Base-by-base conservation (phyloP, 2,888 invertebrate genomes). In the Lamproptera curius region DNA sequence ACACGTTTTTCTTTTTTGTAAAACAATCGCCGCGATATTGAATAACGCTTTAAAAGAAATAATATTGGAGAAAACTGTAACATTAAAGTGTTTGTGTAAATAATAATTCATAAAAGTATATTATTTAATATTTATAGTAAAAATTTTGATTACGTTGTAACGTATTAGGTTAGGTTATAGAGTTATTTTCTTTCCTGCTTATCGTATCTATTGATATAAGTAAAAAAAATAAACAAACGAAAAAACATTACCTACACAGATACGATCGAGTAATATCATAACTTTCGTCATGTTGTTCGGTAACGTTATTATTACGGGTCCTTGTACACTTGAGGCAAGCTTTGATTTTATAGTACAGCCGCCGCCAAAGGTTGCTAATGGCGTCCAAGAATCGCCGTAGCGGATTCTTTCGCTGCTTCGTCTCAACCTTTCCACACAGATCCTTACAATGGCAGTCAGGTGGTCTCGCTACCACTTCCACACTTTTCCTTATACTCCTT, bases 371-470 rank as follows among this genome's bases (percentile, higher is more conserved):
- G 11, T 53, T 48, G 14, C 44, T 41, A 11, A 65, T 45, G n/a
- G 54, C 52, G 14, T 55, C 51, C 0, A 63, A 14, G n/a, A 74
- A 60, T 20, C 69, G 57, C n/a, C 57, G 56, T 20, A 75, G 59
- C 0, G 63, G 54, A 46, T 63, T 66, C 26, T 40, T 42, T n/a
- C 54, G 51, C 16, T 52, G 40, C 51, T 59, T 67, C 8, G 36
- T 50, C n/a, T 58, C 56, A 9, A 34, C 38, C 53, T 57, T 59
- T 51, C 67, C 58, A 23, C 48, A 57, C 9, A 74, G 54, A 15
- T 76, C 67, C 5, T 65, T 53, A 43, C 86, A 86, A 50, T 81
- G 76, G 48, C 87, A 87, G n/a, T 58, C 56, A 0, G 86, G 84
- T 0, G 87, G 59, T 51, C 55, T 71, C 0, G 70, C 77, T 1